These are phyloP conservation scores for Cyrtonyx montezumae DNA, from an alignment of 2,113 vertebrate genomes.

Conservation along the genomic window DNA sequence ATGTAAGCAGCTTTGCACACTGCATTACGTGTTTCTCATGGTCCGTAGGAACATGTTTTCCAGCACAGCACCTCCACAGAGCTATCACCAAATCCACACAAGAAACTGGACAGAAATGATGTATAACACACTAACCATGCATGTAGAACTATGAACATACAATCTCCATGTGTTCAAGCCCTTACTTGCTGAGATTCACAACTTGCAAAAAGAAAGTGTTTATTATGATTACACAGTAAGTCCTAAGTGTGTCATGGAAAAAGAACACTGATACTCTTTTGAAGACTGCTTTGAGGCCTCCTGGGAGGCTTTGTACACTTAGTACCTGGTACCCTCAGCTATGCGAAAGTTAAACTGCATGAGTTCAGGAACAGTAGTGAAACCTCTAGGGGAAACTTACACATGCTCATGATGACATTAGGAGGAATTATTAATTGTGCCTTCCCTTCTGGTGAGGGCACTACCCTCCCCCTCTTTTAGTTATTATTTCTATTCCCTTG, in stretches of 20 bases:
- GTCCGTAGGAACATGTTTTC: neutral
- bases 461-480: neutral
- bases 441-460: neutral
- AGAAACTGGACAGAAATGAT: neutral
- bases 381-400: neutral
- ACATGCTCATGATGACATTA: neutral
- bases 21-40: neutral
- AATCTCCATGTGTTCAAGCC: neutral
- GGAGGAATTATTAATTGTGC: neutral
- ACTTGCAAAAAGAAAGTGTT: neutral
- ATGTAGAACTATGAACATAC: neutral
- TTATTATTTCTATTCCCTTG: neutral
- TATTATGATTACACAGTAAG: neutral
- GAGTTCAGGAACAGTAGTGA: neutral
- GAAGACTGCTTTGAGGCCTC: neutral
- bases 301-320: neutral
- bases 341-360: neutral
- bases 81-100: neutral
- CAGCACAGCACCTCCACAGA: neutral
- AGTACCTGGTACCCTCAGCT: neutral
- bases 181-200: neutral
- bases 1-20: neutral
- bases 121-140: neutral
- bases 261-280: neutral
- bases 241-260: neutral